Conservation (phyloP, 2,888 invertebrate species). For the Flexamia atlantica region DNA sequence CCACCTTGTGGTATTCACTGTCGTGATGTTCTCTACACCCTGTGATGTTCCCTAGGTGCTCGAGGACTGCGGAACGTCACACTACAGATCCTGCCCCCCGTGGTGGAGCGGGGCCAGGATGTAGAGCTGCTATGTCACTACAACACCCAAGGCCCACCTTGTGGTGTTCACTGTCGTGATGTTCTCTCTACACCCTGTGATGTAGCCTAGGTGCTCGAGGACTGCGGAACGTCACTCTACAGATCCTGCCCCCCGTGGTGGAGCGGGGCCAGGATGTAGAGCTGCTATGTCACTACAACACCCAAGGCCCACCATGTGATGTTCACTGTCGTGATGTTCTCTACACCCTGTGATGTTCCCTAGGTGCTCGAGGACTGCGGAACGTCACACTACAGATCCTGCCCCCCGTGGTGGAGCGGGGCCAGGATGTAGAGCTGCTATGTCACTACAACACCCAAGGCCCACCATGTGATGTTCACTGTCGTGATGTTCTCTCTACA, state of each 20-base stretch:
- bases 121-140: too few relatives aligned
- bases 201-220: slow-evolving; percentile 79
- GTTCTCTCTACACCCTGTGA: slow-evolving; percentile 5
- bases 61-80: too few relatives aligned
- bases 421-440: slow-evolving; percentile 82
- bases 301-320: slow-evolving; percentile 86
- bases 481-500: slow-evolving; percentile 87
- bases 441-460: slow-evolving; percentile 89
- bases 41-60: too few relatives aligned
- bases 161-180: too few relatives aligned
- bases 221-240: slow-evolving; percentile 84
- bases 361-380: slow-evolving; percentile 84
- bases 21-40: too few relatives aligned
- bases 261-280: slow-evolving; percentile 83
- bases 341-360: slow-evolving; percentile 94
- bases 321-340: too few relatives aligned
- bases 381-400: slow-evolving; percentile 83
- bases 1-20: too few relatives aligned
- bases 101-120: too few relatives aligned
- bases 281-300: slow-evolving; percentile 86
- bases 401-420: slow-evolving; percentile 83
- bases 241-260: slow-evolving; percentile 83
- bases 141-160: too few relatives aligned
- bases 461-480: too few relatives aligned
- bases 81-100: too few relatives aligned